phyloP scores from a whole-genome alignment of 2,797 vertebrate species.

The Micromesistius poutassou region DNA sequence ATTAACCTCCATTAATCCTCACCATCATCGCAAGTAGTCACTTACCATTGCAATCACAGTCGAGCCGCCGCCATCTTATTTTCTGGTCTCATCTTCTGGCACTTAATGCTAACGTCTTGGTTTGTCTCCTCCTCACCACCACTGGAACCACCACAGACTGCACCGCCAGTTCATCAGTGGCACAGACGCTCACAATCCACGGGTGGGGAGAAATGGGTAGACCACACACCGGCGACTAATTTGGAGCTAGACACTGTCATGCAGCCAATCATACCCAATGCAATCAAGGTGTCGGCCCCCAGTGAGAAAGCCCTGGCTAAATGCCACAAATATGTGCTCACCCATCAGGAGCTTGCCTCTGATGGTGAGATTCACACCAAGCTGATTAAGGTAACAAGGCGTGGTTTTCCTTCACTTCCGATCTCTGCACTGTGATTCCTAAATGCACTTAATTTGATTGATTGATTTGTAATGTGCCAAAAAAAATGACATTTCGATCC shows the following conservation, averaged over 20 bases:
- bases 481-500: background rate
- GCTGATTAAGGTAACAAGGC: constrained; percentile 86
- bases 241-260: constrained; percentile 90
- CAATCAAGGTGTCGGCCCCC: constrained; percentile 89
- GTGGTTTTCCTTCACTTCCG: constrained; percentile 18
- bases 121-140: constrained; percentile 17
- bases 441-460: constrained; percentile 6
- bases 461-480: constrained; percentile 3
- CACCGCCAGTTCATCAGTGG: constrained; percentile 68
- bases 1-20: constrained; percentile 4
- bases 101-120: background rate
- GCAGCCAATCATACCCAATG: constrained; percentile 87
- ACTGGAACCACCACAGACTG: constrained; percentile 73
- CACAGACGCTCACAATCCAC: constrained; percentile 90
- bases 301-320: constrained; percentile 91
- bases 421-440: constrained; percentile 8
- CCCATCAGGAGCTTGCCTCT: constrained; percentile 95
- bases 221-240: constrained; percentile 87
- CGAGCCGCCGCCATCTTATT: background rate
- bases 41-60: background rate
- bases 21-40: background rate
- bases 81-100: background rate
- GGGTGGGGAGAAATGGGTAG: constrained; percentile 91
- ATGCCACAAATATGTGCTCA: constrained; percentile 94
- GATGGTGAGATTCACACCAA: constrained; percentile 95